Base-by-base conservation (phyloP, 2,888 invertebrate species). In the Caradrina clavipalpis region DNA sequence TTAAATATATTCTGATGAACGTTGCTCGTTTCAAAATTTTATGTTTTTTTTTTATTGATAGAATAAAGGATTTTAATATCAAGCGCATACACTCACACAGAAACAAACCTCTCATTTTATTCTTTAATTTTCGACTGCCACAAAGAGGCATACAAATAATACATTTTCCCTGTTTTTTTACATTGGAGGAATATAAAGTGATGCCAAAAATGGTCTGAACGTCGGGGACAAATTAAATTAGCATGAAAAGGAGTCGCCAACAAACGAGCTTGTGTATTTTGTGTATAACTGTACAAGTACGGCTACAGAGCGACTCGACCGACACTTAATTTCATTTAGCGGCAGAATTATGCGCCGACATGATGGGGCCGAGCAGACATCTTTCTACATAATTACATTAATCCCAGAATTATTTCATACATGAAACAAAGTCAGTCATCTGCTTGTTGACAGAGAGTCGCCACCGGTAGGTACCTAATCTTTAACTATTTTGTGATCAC, bases 161-260 rank as follows among this genome's bases (percentile, higher is more conserved):
- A 50, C n/a, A 79, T 73, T 81, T 76, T 63, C 54, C 62, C 50
- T 47, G 53, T 70, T 69, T 83, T 73, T 73, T 73, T 70, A 68
- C 76, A 57, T 80, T 69, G 66, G 49, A 72, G 81, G 75, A 81
- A 83, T 79, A 83, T 78, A 83, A 78, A 83, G 80, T 78, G 78
- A 66, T 69, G 73, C 73, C 78, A 72, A 83, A 78, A 84, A 77
- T 77, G 69, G 67, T 69, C 70, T 66, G 68, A 75, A 70, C 69
- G 81, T 76, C 79, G 80, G 85, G 70, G 81, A 86, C 87, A 89
- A 90, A 90, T 89, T 87, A 88, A 90, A 90, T 90, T 89, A 89
- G 85, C 88, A 88, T 89, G 85, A 86, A 87, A 88, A 89, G 86
- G 87, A 88, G 87, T 84, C 74, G 70, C 76, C 72, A 82, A 86